Conservation (phyloP, 1,140 invertebrate species). For the Solenopsis fugax region DNA sequence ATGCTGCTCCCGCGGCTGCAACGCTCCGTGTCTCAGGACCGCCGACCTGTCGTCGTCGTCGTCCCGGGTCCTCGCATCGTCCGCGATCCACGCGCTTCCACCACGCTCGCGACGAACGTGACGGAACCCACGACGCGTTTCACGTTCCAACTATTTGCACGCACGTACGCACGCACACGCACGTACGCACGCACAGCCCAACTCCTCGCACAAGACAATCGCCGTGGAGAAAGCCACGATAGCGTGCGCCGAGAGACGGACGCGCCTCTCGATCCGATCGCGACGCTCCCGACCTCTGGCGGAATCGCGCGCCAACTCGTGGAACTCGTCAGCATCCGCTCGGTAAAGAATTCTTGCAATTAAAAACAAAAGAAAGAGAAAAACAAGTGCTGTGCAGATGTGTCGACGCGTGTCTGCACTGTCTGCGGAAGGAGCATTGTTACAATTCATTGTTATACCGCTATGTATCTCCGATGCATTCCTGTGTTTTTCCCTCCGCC, state of each 20-base stretch:
- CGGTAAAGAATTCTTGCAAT: not conserved
- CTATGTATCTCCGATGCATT: too few relatives aligned
- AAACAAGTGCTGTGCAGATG: too few relatives aligned
- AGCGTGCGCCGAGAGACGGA: not conserved
- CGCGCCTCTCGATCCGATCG: not conserved
- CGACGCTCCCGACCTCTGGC: not conserved
- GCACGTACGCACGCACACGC: too few relatives aligned
- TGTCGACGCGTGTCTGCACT: too few relatives aligned
- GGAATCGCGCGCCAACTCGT: not conserved
- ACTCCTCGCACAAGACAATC: not conserved
- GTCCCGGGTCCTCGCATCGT: not conserved
- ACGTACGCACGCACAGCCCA: not conserved
- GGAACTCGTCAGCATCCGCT: not conserved
- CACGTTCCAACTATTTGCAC: not conserved
- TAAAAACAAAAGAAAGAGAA: too few relatives aligned
- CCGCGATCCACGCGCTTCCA: not conserved
- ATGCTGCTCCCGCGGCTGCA: not conserved
- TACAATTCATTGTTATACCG: too few relatives aligned
- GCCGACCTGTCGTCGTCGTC: not conserved
- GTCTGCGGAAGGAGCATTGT: too few relatives aligned
- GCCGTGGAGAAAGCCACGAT: constrained; percentile 18
- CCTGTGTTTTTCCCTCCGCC: too few relatives aligned
- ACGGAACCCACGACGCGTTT: not conserved
- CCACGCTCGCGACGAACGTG: not conserved
- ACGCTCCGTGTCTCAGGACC: not conserved